Percentiles rank a stretch among this genome's conserved stretches.
phyloP scores from a whole-genome alignment of 2,113 vertebrate genomes.

The Psittacus erithacus region DNA sequence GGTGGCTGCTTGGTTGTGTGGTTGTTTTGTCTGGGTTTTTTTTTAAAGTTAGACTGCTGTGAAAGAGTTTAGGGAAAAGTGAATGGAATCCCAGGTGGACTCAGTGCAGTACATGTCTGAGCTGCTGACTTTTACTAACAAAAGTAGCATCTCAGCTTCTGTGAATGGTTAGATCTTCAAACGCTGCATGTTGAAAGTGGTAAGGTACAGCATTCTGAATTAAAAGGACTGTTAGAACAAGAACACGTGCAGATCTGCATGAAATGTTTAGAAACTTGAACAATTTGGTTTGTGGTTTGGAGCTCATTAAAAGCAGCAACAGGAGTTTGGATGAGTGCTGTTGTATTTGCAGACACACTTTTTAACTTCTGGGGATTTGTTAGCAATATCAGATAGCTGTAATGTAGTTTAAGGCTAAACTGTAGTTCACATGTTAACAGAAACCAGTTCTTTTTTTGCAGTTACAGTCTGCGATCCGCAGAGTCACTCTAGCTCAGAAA shows the following conservation, averaged over 20 bases:
- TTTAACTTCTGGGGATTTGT: not conserved
- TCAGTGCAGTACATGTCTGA: not conserved
- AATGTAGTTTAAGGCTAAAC: not conserved
- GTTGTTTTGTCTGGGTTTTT: not conserved
- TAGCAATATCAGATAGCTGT: not conserved
- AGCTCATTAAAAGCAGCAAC: not conserved
- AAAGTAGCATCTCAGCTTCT: not conserved
- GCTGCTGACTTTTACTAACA: not conserved
- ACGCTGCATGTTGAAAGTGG: not conserved
- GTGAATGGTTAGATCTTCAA: not conserved
- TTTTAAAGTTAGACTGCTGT: not conserved
- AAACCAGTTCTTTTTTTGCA: slow-evolving; percentile 36
- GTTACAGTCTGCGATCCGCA: slow-evolving; percentile 86
- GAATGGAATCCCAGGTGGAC: not conserved
- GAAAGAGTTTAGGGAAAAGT: not conserved
- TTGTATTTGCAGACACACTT: not conserved
- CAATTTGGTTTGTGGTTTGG: not conserved
- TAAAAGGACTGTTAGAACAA: not conserved
- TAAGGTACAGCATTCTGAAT: not conserved
- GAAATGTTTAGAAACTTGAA: not conserved
- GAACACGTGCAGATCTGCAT: not conserved
- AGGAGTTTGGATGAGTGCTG: not conserved
- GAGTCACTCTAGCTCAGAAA: slow-evolving; percentile 84
- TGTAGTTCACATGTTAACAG: not conserved
- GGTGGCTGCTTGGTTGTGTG: not conserved